Evolutionary conservation across 1,140 invertebrate genomes (phyloP).

Genomic region (Diorhabda carinulata): DNA sequence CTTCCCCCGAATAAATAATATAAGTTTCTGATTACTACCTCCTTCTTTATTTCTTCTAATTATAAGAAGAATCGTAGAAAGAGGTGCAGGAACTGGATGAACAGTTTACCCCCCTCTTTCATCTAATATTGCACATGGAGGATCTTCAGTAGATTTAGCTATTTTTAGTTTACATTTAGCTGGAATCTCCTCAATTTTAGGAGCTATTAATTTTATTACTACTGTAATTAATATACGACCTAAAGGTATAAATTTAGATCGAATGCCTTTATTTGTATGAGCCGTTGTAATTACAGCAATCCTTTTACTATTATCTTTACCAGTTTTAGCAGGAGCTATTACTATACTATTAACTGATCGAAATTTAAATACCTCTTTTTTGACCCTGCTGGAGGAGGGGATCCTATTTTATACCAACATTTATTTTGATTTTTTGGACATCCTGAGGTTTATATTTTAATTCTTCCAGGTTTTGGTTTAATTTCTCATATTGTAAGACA

Average conservation of each 20-base stretch:
- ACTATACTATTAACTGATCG: constrained; percentile 69
- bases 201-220: constrained; percentile 62
- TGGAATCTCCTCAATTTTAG: constrained; percentile 64
- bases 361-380: constrained; percentile 70
- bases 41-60: constrained; percentile 59
- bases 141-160: constrained; percentile 60
- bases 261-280: constrained; percentile 61
- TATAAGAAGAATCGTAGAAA: constrained; percentile 55
- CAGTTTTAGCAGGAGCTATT: constrained; percentile 68
- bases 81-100: constrained; percentile 62
- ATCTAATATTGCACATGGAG: constrained; percentile 53
- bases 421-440: constrained; percentile 79
- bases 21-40: constrained; percentile 70
- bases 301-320: constrained; percentile 60
- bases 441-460: constrained; percentile 73
- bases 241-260: constrained; percentile 49
- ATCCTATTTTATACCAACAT: constrained; percentile 71
- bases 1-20: constrained; percentile 73
- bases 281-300: constrained; percentile 65
- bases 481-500: constrained; percentile 61
- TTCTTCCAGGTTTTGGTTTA: constrained; percentile 62
- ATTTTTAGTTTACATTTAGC: constrained; percentile 67
- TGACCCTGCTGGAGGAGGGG: constrained; percentile 62
- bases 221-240: constrained; percentile 58
- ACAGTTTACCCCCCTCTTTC: constrained; percentile 67